Conservation (phyloP, 2,113 vertebrate genomes). For the Antechinus stuartii region DNA sequence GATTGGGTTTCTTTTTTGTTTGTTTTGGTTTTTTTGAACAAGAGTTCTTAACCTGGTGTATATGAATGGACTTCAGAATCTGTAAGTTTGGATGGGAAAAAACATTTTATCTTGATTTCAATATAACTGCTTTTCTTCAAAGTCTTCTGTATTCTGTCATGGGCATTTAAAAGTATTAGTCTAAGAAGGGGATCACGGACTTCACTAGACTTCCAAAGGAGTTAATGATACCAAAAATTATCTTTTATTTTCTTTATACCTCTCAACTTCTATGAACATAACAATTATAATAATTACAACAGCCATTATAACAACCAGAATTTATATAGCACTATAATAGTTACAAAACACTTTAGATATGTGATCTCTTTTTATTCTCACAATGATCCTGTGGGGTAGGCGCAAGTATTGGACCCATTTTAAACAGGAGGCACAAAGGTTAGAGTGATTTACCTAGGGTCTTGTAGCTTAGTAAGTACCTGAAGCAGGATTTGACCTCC, state of each 20-base stretch:
- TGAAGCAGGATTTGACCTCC: not conserved
- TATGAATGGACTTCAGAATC: not conserved
- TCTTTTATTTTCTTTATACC: not conserved
- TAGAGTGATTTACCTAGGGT: not conserved
- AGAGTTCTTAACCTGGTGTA: constrained; percentile 21
- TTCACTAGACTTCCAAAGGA: not conserved
- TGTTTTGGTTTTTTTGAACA: not conserved
- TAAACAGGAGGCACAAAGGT: not conserved
- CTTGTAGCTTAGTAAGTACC: not conserved
- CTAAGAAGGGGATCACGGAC: not conserved
- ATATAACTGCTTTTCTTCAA: not conserved
- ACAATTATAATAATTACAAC: not conserved
- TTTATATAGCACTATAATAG: not conserved
- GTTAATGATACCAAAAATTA: not conserved
- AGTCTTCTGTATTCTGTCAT: not conserved
- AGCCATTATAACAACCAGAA: not conserved
- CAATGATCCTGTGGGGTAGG: not conserved
- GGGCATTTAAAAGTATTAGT: not conserved
- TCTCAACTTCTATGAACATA: not conserved
- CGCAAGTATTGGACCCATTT: not conserved
- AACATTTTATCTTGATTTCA: not conserved
- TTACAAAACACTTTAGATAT: not conserved
- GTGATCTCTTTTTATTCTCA: not conserved
- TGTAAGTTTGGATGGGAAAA: not conserved
- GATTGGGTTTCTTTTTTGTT: too few species aligned